These are phyloP conservation scores for Salpingus planirostris DNA, from an alignment of 2,888 invertebrate species.

Conservation along the genomic window DNA sequence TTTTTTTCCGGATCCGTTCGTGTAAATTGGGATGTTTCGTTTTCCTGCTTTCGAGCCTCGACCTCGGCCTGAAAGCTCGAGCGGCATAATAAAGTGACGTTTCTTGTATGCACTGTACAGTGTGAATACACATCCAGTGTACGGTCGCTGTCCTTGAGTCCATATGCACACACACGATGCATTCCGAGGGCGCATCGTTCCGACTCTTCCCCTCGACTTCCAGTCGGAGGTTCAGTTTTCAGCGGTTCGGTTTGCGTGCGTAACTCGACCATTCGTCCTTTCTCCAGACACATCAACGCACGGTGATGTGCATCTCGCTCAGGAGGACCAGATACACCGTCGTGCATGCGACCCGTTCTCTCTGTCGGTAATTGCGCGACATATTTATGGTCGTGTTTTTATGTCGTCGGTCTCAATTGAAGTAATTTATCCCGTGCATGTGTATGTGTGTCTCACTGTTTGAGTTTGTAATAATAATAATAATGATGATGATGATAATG, in stretches of 20 bases:
- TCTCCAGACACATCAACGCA: slow-evolving; percentile 10
- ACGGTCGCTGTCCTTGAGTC: slow-evolving; percentile 36
- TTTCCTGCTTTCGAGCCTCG: background rate
- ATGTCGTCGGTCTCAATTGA: slow-evolving; percentile 20
- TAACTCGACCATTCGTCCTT: slow-evolving; percentile 9
- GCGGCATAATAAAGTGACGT: no score
- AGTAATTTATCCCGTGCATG: slow-evolving; percentile 20
- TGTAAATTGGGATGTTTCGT: background rate
- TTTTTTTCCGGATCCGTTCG: no score
- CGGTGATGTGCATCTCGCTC: no score
- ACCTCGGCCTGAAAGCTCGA: no score
- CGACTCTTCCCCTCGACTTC: background rate
- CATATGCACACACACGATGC: slow-evolving; percentile 34
- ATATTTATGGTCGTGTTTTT: slow-evolving; percentile 17
- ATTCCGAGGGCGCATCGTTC: slow-evolving; percentile 1
- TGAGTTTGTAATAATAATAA: no score
- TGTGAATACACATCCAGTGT: no score
- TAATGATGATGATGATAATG: no score
- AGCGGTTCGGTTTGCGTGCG: slow-evolving; percentile 7
- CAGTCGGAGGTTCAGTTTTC: slow-evolving; percentile 8
- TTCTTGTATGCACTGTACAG: no score
- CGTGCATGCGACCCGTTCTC: no score
- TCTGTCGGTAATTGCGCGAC: slow-evolving; percentile 17
- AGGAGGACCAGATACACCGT: no score
- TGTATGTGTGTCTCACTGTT: slow-evolving; percentile 14